Percentiles rank a stretch among this genome's conserved stretches.
phyloP scores from a whole-genome alignment of 2,888 invertebrate genomes.

The Panopea generosa region DNA sequence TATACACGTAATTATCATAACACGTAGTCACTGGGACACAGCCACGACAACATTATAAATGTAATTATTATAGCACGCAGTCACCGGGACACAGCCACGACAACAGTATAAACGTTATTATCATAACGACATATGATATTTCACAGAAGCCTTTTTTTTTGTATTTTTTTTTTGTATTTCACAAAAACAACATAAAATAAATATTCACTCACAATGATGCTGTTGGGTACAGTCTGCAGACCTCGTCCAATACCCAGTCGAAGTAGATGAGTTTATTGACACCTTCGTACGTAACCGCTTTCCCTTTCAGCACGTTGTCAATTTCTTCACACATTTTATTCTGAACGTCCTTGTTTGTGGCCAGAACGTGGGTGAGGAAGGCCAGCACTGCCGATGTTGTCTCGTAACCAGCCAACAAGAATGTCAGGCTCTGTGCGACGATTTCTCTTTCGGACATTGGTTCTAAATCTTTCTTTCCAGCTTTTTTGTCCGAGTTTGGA shows the following conservation, averaged over 20 bases:
- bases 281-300: slow-evolving; percentile 80
- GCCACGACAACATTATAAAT: no score
- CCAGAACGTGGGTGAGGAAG: slow-evolving; percentile 85
- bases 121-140: no score
- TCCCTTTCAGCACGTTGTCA: slow-evolving; percentile 72
- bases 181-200: no score
- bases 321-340: slow-evolving; percentile 85
- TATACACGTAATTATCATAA: no score
- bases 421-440: slow-evolving; percentile 84
- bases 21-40: no score
- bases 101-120: no score
- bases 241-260: slow-evolving; percentile 85
- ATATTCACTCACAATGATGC: slow-evolving; percentile 81
- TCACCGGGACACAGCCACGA: no score
- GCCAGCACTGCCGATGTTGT: slow-evolving; percentile 86
- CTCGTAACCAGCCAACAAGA: slow-evolving; percentile 87
- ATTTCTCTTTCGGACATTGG: slow-evolving; percentile 79
- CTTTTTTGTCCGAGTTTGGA: slow-evolving; percentile 53
- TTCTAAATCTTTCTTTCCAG: slow-evolving; percentile 6
- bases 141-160: no score
- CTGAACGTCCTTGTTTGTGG: slow-evolving; percentile 85
- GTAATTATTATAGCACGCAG: no score
- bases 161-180: no score
- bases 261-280: slow-evolving; percentile 82
- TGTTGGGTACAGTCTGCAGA: slow-evolving; percentile 85